Evolutionary conservation across 2,113 vertebrate genomes (phyloP).

Genomic region (Lipophrys pholis): DNA sequence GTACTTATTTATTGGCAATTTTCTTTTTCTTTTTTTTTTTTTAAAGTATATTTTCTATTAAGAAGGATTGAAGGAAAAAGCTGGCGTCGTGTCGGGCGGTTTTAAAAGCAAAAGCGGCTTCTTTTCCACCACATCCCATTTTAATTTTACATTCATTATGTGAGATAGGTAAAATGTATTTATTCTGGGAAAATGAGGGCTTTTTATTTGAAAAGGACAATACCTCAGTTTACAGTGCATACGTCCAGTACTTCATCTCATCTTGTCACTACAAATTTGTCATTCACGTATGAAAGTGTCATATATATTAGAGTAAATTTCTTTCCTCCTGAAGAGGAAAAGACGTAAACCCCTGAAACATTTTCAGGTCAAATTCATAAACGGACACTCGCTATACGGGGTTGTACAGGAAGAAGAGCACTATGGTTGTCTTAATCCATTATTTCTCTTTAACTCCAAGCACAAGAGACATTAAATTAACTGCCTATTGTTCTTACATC

Average conservation of each 20-base stretch:
- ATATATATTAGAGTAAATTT: slow-evolving; percentile 13
- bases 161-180: slow-evolving; percentile 61
- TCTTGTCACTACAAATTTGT: slow-evolving; percentile 39
- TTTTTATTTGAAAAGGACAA: slow-evolving; percentile 59
- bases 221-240: slow-evolving; percentile 79
- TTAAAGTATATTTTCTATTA: slow-evolving; percentile 83
- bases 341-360: not conserved
- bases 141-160: slow-evolving; percentile 51
- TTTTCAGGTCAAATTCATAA: slow-evolving; percentile 7
- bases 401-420: slow-evolving; percentile 50
- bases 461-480: slow-evolving; percentile 41
- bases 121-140: slow-evolving; percentile 73
- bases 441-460: slow-evolving; percentile 36
- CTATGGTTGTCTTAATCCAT: slow-evolving; percentile 40
- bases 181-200: slow-evolving; percentile 70
- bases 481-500: slow-evolving; percentile 27
- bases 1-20: slow-evolving; percentile 97
- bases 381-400: slow-evolving; percentile 28
- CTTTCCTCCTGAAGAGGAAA: not conserved
- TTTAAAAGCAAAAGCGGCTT: slow-evolving; percentile 37
- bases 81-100: slow-evolving; percentile 35
- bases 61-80: slow-evolving; percentile 79
- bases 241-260: slow-evolving; percentile 65
- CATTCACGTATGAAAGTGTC: slow-evolving; percentile 25
- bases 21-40: slow-evolving; percentile 71